Evolutionary conservation across 2,888 invertebrate genomes (phyloP), one percentile per base, ranked within the genome.

Genomic region (Drosophila koepferae): DNA sequence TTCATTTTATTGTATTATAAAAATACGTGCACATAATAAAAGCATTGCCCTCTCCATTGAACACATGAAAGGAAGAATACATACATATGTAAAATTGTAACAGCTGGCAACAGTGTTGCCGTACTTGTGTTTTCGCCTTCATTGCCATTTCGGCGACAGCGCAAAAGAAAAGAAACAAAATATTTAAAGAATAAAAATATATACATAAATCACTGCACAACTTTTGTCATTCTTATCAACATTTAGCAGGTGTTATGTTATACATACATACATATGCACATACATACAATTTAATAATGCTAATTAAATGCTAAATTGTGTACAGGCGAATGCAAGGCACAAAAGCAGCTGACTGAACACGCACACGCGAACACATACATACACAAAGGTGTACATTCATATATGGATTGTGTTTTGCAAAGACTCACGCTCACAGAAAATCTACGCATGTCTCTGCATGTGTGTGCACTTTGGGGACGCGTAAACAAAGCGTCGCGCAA

Each of bases 241-340:
- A 20, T 72, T 59, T 38, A 49, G 51, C 66, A 70, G 86, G 53
- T 71, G 60, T 63, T 53, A 38, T 48, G 20, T 23, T 36, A 23
- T 36, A 44, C 10, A 53, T 18, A 20, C 40, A 41, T 9, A 23
- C 28, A 14, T 36, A 48, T 34, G 14, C 23, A 23, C 28, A 34
- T 40, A 20, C 23, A 12, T 8, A 40, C 16, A 16, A 41, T 28
- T 28, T 55, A 55, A 53, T 38, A 84, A 64, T 63, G 63, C 56
- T 70, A 85, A 85, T 79, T 72, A 51, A 72, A 69, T 86, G 60
- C 68, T 82, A 48, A 63, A 68, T 80, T 67, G 55, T 49, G 68
- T 59, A 41, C 40, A 38, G 53, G 48, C 43, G 62, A 66, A 48
- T 59, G 58, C 58, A 28, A 38, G 31, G 1, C 65, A 59, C 48